A percentile compares a stretch with the other conserved stretches of the same genome.
These are phyloP conservation scores for Salmo trutta DNA, from an alignment of 2,797 vertebrate species.

Conservation along the genomic window DNA sequence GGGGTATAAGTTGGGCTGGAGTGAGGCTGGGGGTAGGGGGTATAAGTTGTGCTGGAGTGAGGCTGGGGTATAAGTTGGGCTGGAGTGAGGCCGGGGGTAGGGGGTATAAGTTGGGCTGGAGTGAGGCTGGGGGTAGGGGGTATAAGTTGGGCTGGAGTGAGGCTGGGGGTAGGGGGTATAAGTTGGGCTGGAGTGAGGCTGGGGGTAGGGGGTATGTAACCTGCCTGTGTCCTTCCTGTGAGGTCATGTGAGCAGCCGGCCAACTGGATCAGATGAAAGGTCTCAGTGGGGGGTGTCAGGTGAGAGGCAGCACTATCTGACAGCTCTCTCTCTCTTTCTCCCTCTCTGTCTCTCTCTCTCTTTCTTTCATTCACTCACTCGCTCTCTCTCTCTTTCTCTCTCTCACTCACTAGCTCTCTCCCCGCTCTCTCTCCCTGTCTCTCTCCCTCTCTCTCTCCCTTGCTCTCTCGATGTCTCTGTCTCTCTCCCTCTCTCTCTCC, in stretches of 20 bases:
- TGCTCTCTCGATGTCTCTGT: background rate
- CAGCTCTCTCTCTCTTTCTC: background rate
- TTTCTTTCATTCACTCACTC: background rate
- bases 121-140: too few relatives aligned
- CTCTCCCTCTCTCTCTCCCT: background rate
- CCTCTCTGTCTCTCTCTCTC: background rate
- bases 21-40: background rate
- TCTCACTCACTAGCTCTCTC: background rate
- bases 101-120: too few relatives aligned
- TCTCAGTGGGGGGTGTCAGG: constrained; percentile 19
- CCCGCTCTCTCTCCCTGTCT: background rate
- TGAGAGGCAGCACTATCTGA: constrained; percentile 11
- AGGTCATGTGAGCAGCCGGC: constrained; percentile 18
- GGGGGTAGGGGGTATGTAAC: background rate
- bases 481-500: background rate
- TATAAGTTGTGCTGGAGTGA: background rate
- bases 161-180: too few relatives aligned
- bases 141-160: too few relatives aligned
- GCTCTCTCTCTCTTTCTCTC: background rate
- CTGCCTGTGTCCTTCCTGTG: constrained; percentile 7
- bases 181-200: too few relatives aligned
- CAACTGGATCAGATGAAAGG: constrained; percentile 1
- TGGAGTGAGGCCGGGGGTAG: too few relatives aligned
- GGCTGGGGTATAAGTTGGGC: too few relatives aligned
- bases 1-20: background rate